A percentile compares a stretch with the other conserved stretches of the same genome.
These are phyloP conservation scores for Poecilia picta DNA, from an alignment of 2,797 vertebrate species.

Conservation along the genomic window DNA sequence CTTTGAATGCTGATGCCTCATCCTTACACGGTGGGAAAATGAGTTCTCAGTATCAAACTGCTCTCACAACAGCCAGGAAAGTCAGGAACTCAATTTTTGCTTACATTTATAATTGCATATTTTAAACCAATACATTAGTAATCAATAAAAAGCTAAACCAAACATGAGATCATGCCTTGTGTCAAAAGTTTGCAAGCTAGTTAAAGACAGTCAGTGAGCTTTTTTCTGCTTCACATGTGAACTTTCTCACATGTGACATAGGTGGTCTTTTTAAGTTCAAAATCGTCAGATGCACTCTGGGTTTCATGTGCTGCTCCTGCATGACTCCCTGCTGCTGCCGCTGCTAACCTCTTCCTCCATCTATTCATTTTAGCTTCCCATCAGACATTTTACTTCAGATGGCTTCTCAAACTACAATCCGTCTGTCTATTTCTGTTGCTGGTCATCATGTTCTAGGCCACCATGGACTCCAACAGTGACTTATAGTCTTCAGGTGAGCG, in stretches of 20 bases:
- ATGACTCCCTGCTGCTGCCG: background rate
- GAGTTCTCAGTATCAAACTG: slow-evolving; percentile 3
- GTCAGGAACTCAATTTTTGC: background rate
- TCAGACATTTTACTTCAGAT: background rate
- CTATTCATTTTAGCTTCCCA: background rate
- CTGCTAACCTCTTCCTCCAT: background rate
- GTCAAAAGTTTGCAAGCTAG: background rate
- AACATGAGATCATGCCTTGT: background rate
- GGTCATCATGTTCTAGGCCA: background rate
- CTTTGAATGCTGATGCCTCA: slow-evolving; percentile 20
- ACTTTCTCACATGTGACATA: background rate
- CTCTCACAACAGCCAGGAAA: background rate
- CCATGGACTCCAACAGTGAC: background rate
- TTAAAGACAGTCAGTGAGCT: background rate
- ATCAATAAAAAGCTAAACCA: background rate
- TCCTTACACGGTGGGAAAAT: slow-evolving; percentile 12
- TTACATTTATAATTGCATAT: background rate
- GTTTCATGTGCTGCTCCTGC: background rate
- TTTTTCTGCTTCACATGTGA: background rate
- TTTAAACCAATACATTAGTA: background rate
- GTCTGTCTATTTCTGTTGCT: background rate
- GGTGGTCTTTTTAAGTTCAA: background rate
- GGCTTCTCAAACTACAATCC: background rate
- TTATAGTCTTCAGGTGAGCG: background rate
- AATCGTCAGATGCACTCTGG: background rate